A percentile compares a stretch with the other conserved stretches of the same genome.
Evolutionary conservation across 2,113 vertebrate genomes (phyloP).

Genomic region (Herpetotheres cachinnans): DNA sequence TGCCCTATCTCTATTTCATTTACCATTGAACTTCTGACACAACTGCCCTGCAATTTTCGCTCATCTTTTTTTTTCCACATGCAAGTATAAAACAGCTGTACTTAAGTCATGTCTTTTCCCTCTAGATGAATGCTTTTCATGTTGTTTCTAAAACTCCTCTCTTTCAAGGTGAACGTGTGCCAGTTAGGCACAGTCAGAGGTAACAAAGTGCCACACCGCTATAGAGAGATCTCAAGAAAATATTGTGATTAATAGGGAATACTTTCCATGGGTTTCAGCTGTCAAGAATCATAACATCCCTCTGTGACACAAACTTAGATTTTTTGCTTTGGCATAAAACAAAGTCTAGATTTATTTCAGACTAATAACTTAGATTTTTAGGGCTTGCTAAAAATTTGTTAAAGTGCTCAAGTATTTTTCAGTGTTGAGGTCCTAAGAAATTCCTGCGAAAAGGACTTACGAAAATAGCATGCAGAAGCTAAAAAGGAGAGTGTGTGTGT

Average conservation of each 20-base stretch:
- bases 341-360: not conserved
- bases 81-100: not conserved
- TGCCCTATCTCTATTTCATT: not conserved
- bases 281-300: not conserved
- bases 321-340: not conserved
- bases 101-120: not conserved
- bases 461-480: not conserved
- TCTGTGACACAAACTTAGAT: not conserved
- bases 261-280: not conserved
- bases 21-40: not conserved
- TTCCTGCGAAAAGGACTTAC: not conserved
- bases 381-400: not conserved
- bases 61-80: fast-evolving
- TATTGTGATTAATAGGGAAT: not conserved
- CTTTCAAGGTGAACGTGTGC: not conserved
- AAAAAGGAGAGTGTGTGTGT: not conserved
- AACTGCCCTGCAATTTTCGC: not conserved
- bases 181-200: not conserved
- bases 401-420: not conserved
- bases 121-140: not conserved
- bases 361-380: not conserved
- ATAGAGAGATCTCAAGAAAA: not conserved
- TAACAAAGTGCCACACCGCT: not conserved
- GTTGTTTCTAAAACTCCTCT: not conserved
- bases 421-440: not conserved